These are phyloP conservation scores for Acanthococcus lagerstroemiae DNA, from an alignment of 2,888 invertebrate species.

Conservation along the genomic window DNA sequence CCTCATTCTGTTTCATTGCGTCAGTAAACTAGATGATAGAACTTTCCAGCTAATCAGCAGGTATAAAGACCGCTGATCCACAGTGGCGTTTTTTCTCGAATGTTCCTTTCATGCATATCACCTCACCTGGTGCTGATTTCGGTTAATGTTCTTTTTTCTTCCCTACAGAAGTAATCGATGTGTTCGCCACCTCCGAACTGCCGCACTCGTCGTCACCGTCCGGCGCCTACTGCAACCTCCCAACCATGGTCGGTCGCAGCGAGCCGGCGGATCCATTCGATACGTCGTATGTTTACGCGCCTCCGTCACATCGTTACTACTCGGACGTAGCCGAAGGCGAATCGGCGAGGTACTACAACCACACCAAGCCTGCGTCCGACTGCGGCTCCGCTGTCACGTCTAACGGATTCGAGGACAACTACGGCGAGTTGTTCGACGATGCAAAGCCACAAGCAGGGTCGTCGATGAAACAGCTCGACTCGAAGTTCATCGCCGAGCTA, in stretches of 20 bases:
- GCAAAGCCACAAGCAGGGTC: neutral
- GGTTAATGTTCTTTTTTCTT: too few species aligned
- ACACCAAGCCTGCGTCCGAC: too few species aligned
- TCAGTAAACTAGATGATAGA: too few species aligned
- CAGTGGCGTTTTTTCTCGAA: too few species aligned
- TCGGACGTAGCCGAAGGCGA: neutral
- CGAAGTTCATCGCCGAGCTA: constrained; percentile 53
- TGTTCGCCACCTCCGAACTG: neutral
- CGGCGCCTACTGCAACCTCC: neutral
- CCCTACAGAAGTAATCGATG: constrained; percentile 6
- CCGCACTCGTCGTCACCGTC: neutral
- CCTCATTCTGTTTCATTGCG: too few species aligned
- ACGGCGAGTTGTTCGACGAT: neutral
- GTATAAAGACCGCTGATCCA: too few species aligned
- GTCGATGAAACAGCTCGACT: constrained; percentile 43
- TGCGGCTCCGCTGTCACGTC: neutral
- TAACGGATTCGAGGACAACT: neutral
- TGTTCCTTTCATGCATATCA: too few species aligned
- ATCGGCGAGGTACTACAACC: constrained; percentile 24
- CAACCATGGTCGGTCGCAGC: neutral
- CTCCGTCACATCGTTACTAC: neutral
- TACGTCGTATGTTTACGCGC: constrained; percentile 46
- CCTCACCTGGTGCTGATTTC: too few species aligned
- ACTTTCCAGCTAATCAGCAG: too few species aligned
- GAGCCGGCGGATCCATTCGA: constrained; percentile 55